These are phyloP conservation scores for Drosophila histrio DNA, from an alignment of 2,888 invertebrate species.

Conservation along the genomic window DNA sequence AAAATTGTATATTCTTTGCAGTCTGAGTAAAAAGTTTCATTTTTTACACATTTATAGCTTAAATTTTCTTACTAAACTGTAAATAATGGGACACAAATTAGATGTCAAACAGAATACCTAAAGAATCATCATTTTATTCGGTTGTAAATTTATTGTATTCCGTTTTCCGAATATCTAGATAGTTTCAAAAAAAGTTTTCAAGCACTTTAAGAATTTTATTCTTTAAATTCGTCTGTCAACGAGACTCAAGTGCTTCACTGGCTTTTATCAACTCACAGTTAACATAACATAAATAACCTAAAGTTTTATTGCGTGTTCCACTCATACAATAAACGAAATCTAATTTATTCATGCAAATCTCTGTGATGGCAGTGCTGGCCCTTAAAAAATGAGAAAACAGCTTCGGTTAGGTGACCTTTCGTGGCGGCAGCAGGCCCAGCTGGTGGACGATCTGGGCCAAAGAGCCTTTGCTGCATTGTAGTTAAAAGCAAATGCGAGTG, in stretches of 20 bases:
- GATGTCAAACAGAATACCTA: no score
- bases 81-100: not conserved
- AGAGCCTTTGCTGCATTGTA: slow-evolving; percentile 14
- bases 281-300: slow-evolving; percentile 22
- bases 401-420: slow-evolving; percentile 40
- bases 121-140: no score
- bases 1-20: not conserved
- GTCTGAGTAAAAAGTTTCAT: no score
- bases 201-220: not conserved
- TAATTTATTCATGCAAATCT: slow-evolving; percentile 73
- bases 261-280: slow-evolving; percentile 10
- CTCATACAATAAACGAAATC: slow-evolving; percentile 39
- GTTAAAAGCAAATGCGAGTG: slow-evolving; percentile 32
- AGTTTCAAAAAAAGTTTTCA: no score
- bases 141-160: no score
- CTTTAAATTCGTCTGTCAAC: not conserved
- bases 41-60: no score
- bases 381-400: slow-evolving; percentile 9
- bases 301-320: slow-evolving; percentile 37
- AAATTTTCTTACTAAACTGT: no score
- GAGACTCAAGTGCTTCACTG: not conserved
- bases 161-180: no score
- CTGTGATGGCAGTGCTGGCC: slow-evolving; percentile 24
- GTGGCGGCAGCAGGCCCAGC: slow-evolving; percentile 3
- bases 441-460: slow-evolving; percentile 8